Evolutionary conservation across 2,113 vertebrate species (phyloP).

Genomic region (Neotragus pygmaeus): DNA sequence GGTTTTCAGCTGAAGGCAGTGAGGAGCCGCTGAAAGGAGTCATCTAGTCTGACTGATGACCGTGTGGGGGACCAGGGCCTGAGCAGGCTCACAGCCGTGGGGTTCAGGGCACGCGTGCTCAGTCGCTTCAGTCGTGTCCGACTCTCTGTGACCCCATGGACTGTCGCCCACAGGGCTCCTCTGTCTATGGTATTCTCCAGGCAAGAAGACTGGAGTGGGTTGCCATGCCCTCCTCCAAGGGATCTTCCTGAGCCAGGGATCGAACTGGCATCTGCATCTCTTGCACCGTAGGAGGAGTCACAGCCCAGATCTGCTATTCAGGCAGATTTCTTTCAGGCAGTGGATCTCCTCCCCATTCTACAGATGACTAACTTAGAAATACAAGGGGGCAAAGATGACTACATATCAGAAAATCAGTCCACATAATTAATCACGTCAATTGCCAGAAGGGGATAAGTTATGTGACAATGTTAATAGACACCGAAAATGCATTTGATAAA

Average conservation of each 20-base stretch:
- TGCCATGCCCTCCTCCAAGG: neutral
- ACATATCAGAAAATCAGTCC: neutral
- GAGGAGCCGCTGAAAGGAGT: neutral
- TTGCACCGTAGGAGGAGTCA: neutral
- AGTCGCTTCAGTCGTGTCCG: neutral
- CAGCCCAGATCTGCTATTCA: neutral
- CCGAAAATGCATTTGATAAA: neutral
- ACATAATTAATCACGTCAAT: neutral
- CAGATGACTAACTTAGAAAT: neutral
- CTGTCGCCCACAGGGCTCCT: rapidly evolving
- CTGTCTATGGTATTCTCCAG: neutral
- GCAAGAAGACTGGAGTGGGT: neutral
- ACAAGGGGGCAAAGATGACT: neutral
- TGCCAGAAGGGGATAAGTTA: constrained; percentile 10
- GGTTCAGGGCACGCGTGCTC: neutral
- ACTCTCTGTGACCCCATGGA: neutral
- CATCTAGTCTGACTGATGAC: neutral
- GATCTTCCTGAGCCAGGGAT: neutral
- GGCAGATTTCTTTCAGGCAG: neutral
- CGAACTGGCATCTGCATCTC: neutral
- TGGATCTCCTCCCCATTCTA: neutral
- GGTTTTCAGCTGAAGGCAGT: neutral
- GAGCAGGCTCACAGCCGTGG: neutral
- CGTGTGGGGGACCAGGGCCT: neutral
- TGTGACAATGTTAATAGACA: neutral